These are phyloP conservation scores for Eulemur rufifrons DNA, from an alignment of 2,113 vertebrate species.

Conservation along the genomic window DNA sequence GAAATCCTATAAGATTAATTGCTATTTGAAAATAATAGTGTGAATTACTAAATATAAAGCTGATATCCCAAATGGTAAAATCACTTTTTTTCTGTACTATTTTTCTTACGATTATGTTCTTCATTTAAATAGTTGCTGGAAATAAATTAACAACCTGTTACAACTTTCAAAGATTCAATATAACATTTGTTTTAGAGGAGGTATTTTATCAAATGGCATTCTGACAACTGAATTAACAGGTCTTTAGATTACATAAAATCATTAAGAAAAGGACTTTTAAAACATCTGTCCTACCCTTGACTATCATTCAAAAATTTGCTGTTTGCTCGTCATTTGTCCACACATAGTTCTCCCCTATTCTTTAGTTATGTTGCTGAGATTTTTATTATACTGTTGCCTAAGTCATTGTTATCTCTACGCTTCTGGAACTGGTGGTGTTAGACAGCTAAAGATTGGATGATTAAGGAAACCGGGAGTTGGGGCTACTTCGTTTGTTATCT, in stretches of 20 bases:
- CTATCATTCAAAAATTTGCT: not conserved
- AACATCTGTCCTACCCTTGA: not conserved
- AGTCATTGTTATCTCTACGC: not conserved
- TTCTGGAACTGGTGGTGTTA: not conserved
- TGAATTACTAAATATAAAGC: not conserved
- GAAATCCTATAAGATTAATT: not conserved
- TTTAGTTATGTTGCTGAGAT: not conserved
- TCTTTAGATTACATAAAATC: not conserved
- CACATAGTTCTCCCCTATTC: not conserved
- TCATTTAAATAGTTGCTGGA: not conserved
- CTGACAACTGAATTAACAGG: not conserved
- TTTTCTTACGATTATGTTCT: not conserved
- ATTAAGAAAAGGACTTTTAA: not conserved
- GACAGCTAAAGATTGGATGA: not conserved
- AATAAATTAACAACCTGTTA: constrained; percentile 15
- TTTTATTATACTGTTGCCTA: not conserved
- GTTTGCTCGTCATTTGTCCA: not conserved
- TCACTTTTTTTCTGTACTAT: not conserved
- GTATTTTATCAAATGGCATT: constrained; percentile 19
- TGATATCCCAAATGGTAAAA: not conserved
- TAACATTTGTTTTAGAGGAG: not conserved
- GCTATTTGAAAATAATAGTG: not conserved
- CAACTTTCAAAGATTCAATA: not conserved
- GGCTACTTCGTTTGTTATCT: not conserved
- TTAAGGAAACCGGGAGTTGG: not conserved